Percentiles rank a stretch among this genome's conserved stretches.
phyloP scores from a whole-genome alignment of 2,113 vertebrate species.

The Onychostruthus taczanowskii region DNA sequence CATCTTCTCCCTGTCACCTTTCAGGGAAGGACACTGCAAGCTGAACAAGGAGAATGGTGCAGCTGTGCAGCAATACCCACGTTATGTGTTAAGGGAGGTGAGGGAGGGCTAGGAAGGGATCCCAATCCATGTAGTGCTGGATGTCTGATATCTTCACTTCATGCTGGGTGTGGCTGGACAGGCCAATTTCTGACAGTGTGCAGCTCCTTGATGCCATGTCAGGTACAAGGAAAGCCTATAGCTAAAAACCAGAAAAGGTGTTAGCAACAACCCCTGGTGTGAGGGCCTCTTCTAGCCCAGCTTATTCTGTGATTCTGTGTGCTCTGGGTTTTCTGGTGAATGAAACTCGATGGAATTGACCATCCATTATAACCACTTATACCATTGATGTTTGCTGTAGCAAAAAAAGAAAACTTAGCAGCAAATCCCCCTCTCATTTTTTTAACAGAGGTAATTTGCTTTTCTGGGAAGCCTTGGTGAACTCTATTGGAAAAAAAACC shows the following conservation, averaged over 20 bases:
- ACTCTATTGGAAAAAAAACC: neutral
- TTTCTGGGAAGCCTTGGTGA: slow-evolving; percentile 33
- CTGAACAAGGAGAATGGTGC: neutral
- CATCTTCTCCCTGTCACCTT: neutral
- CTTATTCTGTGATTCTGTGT: neutral
- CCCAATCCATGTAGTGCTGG: fast-evolving
- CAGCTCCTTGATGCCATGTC: neutral
- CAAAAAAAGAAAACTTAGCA: slow-evolving; percentile 50
- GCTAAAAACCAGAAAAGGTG: neutral
- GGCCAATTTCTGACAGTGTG: neutral
- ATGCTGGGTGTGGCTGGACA: neutral
- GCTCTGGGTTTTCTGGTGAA: slow-evolving; percentile 58
- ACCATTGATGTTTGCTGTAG: neutral
- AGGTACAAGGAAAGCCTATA: neutral
- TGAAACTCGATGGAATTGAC: slow-evolving; percentile 60
- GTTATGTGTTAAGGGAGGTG: neutral
- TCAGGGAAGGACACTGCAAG: neutral
- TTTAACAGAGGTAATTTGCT: neutral
- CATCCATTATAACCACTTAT: slow-evolving; percentile 53
- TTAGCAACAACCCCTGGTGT: neutral
- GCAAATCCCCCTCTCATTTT: neutral
- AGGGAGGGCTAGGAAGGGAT: neutral
- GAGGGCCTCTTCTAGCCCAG: neutral
- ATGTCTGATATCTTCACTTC: neutral
- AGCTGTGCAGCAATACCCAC: neutral